Percentiles rank a stretch among this genome's conserved stretches.
Conservation (phyloP, 2,113 vertebrate species). For the Octodon degus region DNA sequence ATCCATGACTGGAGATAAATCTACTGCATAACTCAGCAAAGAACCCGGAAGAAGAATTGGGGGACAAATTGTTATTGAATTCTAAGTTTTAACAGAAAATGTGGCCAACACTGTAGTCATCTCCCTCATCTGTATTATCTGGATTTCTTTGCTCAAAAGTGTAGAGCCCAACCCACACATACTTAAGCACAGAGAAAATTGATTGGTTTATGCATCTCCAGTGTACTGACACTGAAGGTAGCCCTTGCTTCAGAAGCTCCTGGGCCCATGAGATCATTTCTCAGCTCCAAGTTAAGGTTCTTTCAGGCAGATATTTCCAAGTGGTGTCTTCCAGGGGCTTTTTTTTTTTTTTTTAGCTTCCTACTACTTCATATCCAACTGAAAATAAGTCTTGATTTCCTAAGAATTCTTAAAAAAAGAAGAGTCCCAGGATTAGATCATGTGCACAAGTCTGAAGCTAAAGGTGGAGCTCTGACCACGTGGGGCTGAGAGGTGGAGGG, state of each 20-base stretch:
- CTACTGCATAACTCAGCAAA: neutral
- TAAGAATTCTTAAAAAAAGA: conserved; percentile 35
- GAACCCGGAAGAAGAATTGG: neutral
- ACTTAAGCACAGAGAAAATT: neutral
- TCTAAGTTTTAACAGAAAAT: neutral
- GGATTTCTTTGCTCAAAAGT: conserved; percentile 14
- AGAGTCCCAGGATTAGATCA: neutral
- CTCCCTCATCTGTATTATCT: neutral
- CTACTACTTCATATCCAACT: conserved; percentile 33
- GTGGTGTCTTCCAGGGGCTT: neutral
- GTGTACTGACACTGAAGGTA: neutral
- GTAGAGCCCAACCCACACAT: neutral
- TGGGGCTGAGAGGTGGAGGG: neutral
- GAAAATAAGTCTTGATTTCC: conserved; percentile 17
- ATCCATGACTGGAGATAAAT: neutral
- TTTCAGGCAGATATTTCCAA: conserved; percentile 28
- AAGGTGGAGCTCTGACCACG: neutral
- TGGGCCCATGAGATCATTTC: neutral
- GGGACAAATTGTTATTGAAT: neutral
- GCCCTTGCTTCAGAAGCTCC: neutral
- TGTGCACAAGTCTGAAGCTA: neutral
- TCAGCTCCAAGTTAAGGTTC: neutral
- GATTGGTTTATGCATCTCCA: neutral
- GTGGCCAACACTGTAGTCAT: neutral
- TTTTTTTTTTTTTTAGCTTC: neutral